Base-by-base conservation (phyloP, 2,113 vertebrate genomes). In the Pterocles orientalis region DNA sequence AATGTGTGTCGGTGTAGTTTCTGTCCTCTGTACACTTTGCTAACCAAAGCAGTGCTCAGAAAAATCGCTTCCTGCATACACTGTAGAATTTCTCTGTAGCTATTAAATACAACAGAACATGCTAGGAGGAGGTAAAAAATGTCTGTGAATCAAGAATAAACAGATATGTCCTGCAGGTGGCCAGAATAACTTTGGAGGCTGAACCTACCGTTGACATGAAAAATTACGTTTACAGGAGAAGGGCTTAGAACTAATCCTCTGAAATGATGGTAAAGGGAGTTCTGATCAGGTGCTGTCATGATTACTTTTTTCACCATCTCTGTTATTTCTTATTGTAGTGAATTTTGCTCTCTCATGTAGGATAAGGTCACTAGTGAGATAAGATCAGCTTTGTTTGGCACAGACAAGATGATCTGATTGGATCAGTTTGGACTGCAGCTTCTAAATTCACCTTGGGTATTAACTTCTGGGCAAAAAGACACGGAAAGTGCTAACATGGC, bases 331-430 rank as follows among this genome's bases (percentile, higher is more conserved):
- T 96, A 95, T 82, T 95, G 86, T 97, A 97, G 98, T 92, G 92
- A 94, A 56, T 94, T 96, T 96, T 98, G 86, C 83, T 96, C 71
- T 97, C 80, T 95, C 82, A 95, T 97, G 95, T 96, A 85, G 93
- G 94, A 94, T 97, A 97, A 98, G 98, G 97, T 97, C 97, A 95
- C 94, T 53, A 84, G 88, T 93, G 90, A 96, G 97, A 97, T 97
- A 98, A 98, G 92, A 98, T 98, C 97, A 95, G 92, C 95, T 98
- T 97, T 3, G 18, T 97, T 97, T 98, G 96, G 96, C 97, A 94
- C 96, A 97, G 92, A 92, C 70, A 92, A 87, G 82, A 95, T 94
- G 95, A 97, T 98, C 75, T 75, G 91, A 98, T 97, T 71, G 36
- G 41, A 41, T 41, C 81, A 95, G 68, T 96, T 98, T 97, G 96